phyloP scores from a whole-genome alignment of 2,797 vertebrate species.

The Acridotheres tristis region DNA sequence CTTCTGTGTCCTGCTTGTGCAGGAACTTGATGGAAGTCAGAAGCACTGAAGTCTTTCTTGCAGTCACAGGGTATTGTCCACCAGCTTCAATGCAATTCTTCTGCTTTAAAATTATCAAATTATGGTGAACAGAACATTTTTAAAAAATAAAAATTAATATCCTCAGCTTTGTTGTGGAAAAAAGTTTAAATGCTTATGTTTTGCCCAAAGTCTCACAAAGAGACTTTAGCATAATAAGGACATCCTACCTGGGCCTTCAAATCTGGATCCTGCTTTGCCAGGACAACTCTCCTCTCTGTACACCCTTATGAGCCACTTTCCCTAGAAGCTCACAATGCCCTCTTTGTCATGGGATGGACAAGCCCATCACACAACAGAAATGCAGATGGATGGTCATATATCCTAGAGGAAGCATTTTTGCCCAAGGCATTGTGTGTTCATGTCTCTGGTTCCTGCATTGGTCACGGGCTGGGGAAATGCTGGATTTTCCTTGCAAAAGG shows the following conservation, averaged over 20 bases:
- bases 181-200: background rate
- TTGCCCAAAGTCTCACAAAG: background rate
- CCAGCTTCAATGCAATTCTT: background rate
- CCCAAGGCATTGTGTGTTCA: background rate
- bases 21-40: background rate
- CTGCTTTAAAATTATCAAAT: background rate
- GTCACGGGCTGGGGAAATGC: background rate
- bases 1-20: background rate
- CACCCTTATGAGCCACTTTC: background rate
- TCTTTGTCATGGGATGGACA: background rate
- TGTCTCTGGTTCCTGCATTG: rapidly evolving
- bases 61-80: background rate
- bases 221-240: background rate
- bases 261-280: background rate
- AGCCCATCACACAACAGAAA: background rate
- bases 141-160: background rate
- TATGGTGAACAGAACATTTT: background rate
- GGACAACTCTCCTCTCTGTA: background rate
- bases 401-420: background rate
- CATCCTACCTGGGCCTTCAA: background rate
- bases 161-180: background rate
- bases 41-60: background rate
- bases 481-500: background rate
- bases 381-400: background rate
- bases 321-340: background rate